A percentile compares a stretch with the other conserved stretches of the same genome.
phyloP scores from a whole-genome alignment of 2,797 vertebrate genomes.

The Aplochiton taeniatus region DNA sequence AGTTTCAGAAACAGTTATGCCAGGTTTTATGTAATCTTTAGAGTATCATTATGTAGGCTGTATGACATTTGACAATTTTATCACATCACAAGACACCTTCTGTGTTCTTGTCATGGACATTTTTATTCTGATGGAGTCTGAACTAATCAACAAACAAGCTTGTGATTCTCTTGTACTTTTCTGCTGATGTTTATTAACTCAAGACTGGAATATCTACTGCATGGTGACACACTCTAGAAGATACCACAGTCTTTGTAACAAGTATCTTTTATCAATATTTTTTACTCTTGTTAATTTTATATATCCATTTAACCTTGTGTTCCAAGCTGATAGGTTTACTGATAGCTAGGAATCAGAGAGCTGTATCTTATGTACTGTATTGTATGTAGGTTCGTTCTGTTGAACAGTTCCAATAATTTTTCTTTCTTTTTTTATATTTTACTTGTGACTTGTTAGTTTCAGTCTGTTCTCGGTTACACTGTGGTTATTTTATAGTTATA shows the following conservation, averaged over 20 bases:
- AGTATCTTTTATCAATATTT: constrained; percentile 80
- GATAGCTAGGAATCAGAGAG: constrained; percentile 59
- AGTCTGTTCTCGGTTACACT: constrained; percentile 77
- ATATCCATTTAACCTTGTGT: constrained; percentile 61
- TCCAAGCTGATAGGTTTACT: constrained; percentile 64
- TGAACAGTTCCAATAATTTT: constrained; percentile 14
- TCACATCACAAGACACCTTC: constrained; percentile 48
- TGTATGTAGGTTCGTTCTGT: constrained; percentile 50
- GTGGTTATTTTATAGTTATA: constrained; percentile 80
- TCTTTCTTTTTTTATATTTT: constrained; percentile 30
- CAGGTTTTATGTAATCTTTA: constrained; percentile 33
- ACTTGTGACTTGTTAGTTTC: constrained; percentile 43
- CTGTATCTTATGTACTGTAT: constrained; percentile 55
- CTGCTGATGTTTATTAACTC: constrained; percentile 72
- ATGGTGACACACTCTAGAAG: constrained; percentile 76
- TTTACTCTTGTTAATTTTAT: constrained; percentile 80
- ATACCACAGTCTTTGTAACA: constrained; percentile 75
- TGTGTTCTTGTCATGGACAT: constrained; percentile 34
- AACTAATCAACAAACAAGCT: constrained; percentile 69
- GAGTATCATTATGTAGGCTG: constrained; percentile 41
- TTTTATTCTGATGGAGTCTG: constrained; percentile 48
- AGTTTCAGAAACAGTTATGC: constrained; percentile 26
- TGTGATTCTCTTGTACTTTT: constrained; percentile 78
- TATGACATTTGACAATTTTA: constrained; percentile 37
- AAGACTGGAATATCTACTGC: constrained; percentile 71